Base-by-base conservation (phyloP, 2,797 vertebrate species). In the Melanogrammus aeglefinus region DNA sequence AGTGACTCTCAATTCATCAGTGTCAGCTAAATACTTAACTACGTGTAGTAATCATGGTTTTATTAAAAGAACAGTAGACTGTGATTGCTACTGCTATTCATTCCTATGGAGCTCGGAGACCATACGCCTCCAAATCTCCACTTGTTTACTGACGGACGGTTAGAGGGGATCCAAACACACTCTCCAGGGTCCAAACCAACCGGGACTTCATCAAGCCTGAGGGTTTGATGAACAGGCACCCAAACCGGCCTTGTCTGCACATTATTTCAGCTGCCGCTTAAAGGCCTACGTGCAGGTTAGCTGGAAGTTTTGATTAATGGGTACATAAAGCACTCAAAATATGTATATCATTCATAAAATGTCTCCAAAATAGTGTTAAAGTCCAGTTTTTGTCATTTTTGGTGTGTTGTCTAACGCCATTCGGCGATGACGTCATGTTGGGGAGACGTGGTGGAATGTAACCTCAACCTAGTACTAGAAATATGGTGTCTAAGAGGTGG, bases 21-120 rank as follows among this genome's bases (percentile, higher is more conserved):
- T 69, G 63, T 69, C 63, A 69, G 63, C 63, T 69, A 69, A 69
- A 69, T 69, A 69, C 24, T 69, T 69, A 27, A 69, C 57, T 8
- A 63, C 7, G 57, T 24, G 63, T 69, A 69, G 63, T 69, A 69
- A 27, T 69, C 63, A 27, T 24, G 63, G 63, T 27, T 10, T 24
- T 69, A 69, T 27, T 27, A 69, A 27, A 69, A 27, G 63, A 69
- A 69, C 63, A 12, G 24, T 27, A 69, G 3, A 9, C 63, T 21
- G 9, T 24, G 10, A 6, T 27, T 27, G 63, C n/a, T 8, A 10
- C 63, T 27, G 12, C 63, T 27, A 13, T 27, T 27, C 9, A 12
- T 69, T 27, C 14, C 57, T 69, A 27, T 27, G n/a, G 5, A 12
- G n/a, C 57, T 27, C 12, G 24, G 27, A 63, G 57, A 21, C n/a